These are phyloP conservation scores for Lonchura striata DNA, from an alignment of 2,113 vertebrate species.

Conservation along the genomic window DNA sequence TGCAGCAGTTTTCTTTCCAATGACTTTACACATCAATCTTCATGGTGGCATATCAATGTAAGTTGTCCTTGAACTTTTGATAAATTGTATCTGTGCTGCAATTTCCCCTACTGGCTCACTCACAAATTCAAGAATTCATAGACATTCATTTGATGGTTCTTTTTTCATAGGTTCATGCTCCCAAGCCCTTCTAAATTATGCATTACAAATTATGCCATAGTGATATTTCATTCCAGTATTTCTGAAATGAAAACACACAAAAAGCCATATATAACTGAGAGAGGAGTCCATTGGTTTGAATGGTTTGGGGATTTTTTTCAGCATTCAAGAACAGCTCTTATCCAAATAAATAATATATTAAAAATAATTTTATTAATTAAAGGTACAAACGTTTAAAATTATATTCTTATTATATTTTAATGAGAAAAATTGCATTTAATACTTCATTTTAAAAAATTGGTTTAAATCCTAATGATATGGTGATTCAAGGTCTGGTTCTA, in stretches of 20 bases:
- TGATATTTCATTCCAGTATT: neutral
- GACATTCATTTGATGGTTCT: neutral
- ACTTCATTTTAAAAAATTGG: neutral
- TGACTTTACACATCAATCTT: neutral
- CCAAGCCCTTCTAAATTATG: neutral
- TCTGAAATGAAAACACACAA: neutral
- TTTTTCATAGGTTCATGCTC: neutral
- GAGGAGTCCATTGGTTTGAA: neutral
- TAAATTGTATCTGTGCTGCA: neutral
- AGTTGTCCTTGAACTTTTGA: conserved; percentile 13
- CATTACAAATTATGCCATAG: neutral
- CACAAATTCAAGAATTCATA: conserved; percentile 3
- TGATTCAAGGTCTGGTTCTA: neutral
- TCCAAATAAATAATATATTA: neutral
- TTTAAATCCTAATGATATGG: neutral
- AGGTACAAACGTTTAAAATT: neutral
- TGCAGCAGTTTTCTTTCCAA: conserved; percentile 20
- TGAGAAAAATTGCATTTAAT: neutral
- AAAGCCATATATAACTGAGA: neutral
- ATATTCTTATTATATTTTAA: neutral
- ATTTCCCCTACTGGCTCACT: neutral
- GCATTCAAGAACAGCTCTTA: neutral
- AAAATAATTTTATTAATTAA: neutral
- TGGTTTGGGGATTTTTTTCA: neutral
- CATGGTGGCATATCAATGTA: neutral